Evolutionary conservation across 2,113 vertebrate genomes (phyloP).

Genomic region (Neotoma lepida): DNA sequence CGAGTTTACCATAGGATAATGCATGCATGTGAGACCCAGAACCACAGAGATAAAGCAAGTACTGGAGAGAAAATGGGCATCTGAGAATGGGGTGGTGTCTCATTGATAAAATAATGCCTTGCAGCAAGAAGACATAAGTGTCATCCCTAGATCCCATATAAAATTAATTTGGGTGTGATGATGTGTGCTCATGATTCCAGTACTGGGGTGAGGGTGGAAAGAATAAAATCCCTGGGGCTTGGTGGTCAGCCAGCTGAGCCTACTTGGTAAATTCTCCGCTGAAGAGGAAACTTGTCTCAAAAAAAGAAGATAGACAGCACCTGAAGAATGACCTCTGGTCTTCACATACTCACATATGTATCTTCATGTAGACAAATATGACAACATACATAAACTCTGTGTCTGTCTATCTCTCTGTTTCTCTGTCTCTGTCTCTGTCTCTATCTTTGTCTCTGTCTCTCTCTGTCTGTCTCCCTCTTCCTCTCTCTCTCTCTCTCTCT

Average conservation of each 20-base stretch:
- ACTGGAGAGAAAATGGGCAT: background rate
- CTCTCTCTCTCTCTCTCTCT: too few relatives aligned
- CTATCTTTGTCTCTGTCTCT: background rate
- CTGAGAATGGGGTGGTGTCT: rapidly evolving
- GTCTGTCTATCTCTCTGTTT: background rate
- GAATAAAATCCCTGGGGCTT: background rate
- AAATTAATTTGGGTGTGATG: background rate
- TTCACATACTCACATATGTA: background rate
- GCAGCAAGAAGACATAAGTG: background rate
- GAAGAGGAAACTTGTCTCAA: background rate
- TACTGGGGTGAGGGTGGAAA: too few relatives aligned
- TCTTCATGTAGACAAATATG: background rate
- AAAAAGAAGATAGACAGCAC: background rate
- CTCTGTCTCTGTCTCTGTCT: background rate
- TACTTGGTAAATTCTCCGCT: background rate
- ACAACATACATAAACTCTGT: background rate
- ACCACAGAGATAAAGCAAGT: background rate
- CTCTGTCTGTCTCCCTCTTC: too few relatives aligned
- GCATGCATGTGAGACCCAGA: background rate
- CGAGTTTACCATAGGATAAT: background rate
- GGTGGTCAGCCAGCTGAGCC: background rate
- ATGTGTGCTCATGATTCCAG: background rate
- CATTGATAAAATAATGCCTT: background rate
- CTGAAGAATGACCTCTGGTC: background rate
- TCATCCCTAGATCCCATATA: background rate